Evolutionary conservation across 2,888 invertebrate species (phyloP).

Genomic region (Pomacea canaliculata): DNA sequence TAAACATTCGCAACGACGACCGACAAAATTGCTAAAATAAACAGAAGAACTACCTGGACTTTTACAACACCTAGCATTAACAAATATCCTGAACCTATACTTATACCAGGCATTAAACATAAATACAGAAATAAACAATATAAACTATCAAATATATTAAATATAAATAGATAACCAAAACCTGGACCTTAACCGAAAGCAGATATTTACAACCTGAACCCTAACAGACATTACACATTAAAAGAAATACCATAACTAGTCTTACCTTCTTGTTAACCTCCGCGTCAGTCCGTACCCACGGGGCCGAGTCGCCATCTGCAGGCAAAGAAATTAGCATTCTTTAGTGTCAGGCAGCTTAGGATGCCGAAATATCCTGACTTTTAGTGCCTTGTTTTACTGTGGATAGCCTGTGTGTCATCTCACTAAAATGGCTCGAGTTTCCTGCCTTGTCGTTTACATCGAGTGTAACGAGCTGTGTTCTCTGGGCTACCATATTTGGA

Average conservation of each 20-base stretch:
- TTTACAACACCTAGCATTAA: no score
- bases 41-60: no score
- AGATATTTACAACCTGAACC: not conserved
- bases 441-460: no score
- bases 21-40: no score
- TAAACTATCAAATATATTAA: not conserved
- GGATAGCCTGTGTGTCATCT: no score
- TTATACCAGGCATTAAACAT: not conserved
- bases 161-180: not conserved
- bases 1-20: no score
- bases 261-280: constrained; percentile 34
- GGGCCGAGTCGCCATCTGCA: constrained; percentile 34
- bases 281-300: constrained; percentile 32
- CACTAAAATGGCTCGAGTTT: no score
- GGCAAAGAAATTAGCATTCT: not conserved
- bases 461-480: no score
- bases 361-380: no score
- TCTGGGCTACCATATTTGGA: no score
- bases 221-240: not conserved
- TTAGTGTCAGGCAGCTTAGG: no score
- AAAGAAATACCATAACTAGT: constrained; percentile 2
- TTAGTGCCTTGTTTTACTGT: no score
- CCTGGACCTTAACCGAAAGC: not conserved
- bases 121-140: not conserved
- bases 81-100: not conserved